These are phyloP conservation scores for Monoplex corrugatus DNA, from an alignment of 2,888 invertebrate genomes.

Conservation along the genomic window DNA sequence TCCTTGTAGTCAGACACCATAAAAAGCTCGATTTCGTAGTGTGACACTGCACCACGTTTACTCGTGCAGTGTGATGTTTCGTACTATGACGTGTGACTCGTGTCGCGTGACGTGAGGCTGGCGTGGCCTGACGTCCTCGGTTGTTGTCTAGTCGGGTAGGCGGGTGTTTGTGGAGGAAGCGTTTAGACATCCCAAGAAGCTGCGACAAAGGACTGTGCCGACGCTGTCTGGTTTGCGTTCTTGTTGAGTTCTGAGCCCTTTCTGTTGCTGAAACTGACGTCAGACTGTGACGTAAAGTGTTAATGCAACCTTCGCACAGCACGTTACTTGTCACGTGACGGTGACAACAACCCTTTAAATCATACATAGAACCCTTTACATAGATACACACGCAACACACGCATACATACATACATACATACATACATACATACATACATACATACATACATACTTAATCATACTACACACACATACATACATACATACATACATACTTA, in stretches of 20 bases:
- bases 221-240: background rate
- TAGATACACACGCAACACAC: no score
- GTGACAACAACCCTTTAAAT: no score
- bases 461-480: no score
- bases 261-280: background rate
- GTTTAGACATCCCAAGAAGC: background rate
- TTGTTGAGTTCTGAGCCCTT: background rate
- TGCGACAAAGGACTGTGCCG: background rate
- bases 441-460: no score
- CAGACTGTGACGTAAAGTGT: background rate
- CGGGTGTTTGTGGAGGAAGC: background rate
- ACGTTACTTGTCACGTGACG: no score
- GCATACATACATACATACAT: no score
- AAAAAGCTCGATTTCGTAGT: slow-evolving; percentile 56
- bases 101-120: background rate
- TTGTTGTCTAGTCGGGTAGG: background rate
- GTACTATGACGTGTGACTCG: background rate
- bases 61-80: background rate
- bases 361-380: no score
- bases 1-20: slow-evolving; percentile 58
- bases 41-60: slow-evolving; percentile 4
- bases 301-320: no score
- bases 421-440: no score
- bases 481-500: no score
- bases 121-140: no score